Conservation (phyloP, 2,888 invertebrate genomes). For the Auanema sp. region DNA sequence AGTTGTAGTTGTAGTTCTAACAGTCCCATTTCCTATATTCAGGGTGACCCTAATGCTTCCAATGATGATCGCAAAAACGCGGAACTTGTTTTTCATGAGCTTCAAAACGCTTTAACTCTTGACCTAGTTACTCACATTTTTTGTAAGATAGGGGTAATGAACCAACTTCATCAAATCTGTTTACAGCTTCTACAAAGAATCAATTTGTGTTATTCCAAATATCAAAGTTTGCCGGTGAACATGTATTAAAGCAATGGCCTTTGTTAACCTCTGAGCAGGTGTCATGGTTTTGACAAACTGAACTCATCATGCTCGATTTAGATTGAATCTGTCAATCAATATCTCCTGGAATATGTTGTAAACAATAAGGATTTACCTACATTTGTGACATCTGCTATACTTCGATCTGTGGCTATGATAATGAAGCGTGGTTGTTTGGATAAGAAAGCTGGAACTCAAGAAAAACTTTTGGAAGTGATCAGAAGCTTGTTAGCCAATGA, state of each 20-base stretch:
- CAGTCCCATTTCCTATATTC: conserved; percentile 4
- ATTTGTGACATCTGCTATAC: conserved; percentile 61
- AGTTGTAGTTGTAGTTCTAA: conserved; percentile 2
- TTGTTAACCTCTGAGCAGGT: conserved; percentile 75
- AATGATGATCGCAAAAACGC: conserved; percentile 46
- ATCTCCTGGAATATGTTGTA: conserved; percentile 65
- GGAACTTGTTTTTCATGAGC: conserved; percentile 42
- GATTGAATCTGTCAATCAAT: conserved; percentile 5
- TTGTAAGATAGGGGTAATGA: conserved; percentile 2
- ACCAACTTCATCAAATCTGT: no score
- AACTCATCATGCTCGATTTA: not conserved
- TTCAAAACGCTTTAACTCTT: conserved; percentile 38
- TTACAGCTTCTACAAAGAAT: conserved; percentile 49
- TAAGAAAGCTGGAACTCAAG: conserved; percentile 70
- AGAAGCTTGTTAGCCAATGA: conserved; percentile 77
- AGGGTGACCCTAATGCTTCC: conserved; percentile 48
- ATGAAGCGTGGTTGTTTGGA: conserved; percentile 82
- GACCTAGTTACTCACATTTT: conserved; percentile 27
- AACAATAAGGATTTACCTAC: conserved; percentile 48
- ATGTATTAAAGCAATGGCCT: conserved; percentile 82
- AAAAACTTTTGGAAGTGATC: conserved; percentile 70
- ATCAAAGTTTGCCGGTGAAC: conserved; percentile 79
- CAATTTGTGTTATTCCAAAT: conserved; percentile 86
- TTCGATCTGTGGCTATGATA: conserved; percentile 81
- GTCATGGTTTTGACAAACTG: conserved; percentile 72